Evolutionary conservation across 2,888 invertebrate genomes (phyloP).

Genomic region (Linnaemya vulpina): DNA sequence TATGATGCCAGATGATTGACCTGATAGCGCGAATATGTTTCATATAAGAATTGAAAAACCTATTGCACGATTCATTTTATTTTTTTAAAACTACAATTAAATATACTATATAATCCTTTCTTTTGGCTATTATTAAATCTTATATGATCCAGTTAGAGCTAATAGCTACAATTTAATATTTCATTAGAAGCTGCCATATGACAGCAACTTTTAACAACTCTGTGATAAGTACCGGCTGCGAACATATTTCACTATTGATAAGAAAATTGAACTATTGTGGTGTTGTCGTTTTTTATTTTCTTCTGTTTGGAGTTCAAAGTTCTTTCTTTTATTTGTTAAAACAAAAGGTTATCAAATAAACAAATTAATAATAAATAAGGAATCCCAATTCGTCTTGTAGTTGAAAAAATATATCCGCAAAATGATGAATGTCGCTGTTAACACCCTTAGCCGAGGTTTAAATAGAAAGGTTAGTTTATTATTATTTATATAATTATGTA

Average conservation of each 20-base stretch:
- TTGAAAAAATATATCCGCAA: background rate
- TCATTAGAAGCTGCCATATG: background rate
- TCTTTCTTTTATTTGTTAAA: conserved; percentile 40
- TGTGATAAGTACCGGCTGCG: conserved; percentile 32
- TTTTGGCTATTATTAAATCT: no score
- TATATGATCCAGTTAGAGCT: no score
- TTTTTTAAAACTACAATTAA: no score
- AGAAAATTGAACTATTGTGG: conserved; percentile 12
- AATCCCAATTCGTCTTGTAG: conserved; percentile 1
- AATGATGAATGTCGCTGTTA: conserved; percentile 74
- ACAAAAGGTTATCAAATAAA: conserved; percentile 47
- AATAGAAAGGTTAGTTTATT: conserved; percentile 76
- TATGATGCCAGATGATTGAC: conserved; percentile 11
- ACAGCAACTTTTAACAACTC: background rate
- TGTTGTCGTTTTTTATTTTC: conserved; percentile 31
- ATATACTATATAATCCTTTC: no score
- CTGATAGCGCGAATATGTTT: no score
- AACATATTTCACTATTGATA: conserved; percentile 36
- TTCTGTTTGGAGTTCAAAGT: conserved; percentile 59
- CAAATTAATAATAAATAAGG: conserved; percentile 7
- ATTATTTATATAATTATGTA: conserved; percentile 30
- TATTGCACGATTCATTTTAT: no score
- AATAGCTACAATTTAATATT: no score
- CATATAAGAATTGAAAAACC: no score
- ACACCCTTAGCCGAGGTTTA: conserved; percentile 73